Conservation (phyloP, 2,113 vertebrate species). For the Bolborhynchus lineola region DNA sequence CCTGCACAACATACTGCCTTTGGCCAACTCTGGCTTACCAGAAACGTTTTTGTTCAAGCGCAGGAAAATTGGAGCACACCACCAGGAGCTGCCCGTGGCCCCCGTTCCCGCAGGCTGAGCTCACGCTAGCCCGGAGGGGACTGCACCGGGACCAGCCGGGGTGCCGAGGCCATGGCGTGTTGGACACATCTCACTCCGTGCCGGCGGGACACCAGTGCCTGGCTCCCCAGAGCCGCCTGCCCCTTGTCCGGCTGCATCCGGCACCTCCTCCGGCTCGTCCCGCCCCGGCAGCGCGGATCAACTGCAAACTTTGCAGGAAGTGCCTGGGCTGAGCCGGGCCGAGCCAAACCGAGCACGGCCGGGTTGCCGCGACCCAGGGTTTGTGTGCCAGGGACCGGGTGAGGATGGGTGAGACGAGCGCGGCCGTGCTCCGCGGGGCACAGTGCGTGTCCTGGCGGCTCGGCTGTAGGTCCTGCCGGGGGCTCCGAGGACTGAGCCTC, state of each 20-base stretch:
- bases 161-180: not conserved
- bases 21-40: not conserved
- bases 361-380: not conserved
- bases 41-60: not conserved
- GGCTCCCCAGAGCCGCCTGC: rapidly evolving
- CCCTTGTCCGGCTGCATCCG: not conserved
- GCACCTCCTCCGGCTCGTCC: not conserved
- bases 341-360: not conserved
- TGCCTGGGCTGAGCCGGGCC: not conserved
- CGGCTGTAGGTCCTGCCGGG: not conserved
- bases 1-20: not conserved
- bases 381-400: not conserved
- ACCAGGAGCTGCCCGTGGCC: not conserved
- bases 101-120: not conserved
- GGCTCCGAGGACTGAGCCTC: too few species aligned
- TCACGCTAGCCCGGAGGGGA: not conserved
- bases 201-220: rapidly evolving
- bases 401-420: not conserved
- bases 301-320: not conserved
- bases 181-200: not conserved
- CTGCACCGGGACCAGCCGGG: rapidly evolving
- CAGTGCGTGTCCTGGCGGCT: not conserved
- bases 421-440: not conserved
- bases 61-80: not conserved
- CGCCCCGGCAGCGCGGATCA: not conserved